Evolutionary conservation across 1,140 invertebrate species (phyloP).

Genomic region (Tenebrio molitor): DNA sequence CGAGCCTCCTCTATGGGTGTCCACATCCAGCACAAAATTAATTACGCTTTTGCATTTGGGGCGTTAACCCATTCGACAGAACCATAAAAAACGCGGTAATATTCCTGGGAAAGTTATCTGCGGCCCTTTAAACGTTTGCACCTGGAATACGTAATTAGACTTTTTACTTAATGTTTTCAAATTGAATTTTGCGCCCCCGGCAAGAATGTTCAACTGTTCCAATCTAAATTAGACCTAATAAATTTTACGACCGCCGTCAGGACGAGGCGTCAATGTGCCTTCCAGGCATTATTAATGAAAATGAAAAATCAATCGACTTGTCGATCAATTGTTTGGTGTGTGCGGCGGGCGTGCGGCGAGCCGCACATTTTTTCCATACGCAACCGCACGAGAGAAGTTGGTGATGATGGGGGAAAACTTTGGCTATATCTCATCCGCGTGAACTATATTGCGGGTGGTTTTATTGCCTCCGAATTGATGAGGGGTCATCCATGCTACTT

Average conservation of each 20-base stretch:
- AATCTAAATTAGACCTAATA: conserved; percentile 10
- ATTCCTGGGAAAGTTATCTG: conserved; percentile 15
- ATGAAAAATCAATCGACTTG: conserved; percentile 26
- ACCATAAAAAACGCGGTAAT: conserved; percentile 16
- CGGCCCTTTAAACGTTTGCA: conserved; percentile 25
- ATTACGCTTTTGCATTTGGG: conserved; percentile 22
- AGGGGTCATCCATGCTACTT: not conserved
- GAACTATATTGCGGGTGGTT: conserved; percentile 23
- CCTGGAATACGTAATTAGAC: conserved; percentile 37
- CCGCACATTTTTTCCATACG: conserved; percentile 1
- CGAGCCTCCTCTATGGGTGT: not conserved
- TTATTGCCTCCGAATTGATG: conserved; percentile 12
- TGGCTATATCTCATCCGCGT: conserved; percentile 18
- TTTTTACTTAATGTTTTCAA: conserved; percentile 20
- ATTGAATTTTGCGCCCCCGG: conserved; percentile 12
- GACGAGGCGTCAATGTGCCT: conserved; percentile 27
- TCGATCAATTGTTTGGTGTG: not conserved
- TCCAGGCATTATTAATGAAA: conserved; percentile 6
- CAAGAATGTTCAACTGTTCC: conserved; percentile 1
- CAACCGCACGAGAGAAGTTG: conserved; percentile 8
- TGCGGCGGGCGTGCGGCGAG: not conserved
- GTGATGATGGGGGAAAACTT: conserved; percentile 23
- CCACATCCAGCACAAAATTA: conserved; percentile 7
- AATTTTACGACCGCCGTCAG: not conserved
- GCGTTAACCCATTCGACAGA: conserved; percentile 22